phyloP scores from a whole-genome alignment of 2,888 invertebrate species.

The Eristalis pertinax region DNA sequence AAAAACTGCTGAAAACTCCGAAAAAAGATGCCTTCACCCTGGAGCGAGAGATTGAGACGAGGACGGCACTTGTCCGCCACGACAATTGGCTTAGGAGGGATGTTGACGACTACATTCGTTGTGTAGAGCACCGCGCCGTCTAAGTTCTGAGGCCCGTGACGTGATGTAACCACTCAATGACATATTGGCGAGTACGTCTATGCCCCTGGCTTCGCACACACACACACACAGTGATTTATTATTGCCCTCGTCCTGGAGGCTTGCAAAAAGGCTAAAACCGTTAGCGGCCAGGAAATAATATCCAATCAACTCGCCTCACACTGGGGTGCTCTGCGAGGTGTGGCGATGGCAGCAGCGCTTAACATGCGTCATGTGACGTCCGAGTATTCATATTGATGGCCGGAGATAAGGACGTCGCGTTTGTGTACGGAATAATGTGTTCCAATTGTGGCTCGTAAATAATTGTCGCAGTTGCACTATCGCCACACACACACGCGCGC shows the following conservation, averaged over 20 bases:
- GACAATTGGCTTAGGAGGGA: constrained; percentile 62
- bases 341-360: not conserved
- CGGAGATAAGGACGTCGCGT: not conserved
- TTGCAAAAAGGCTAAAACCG: constrained; percentile 32
- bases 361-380: not conserved
- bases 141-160: constrained; percentile 30
- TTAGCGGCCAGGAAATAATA: constrained; percentile 50
- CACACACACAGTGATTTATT: constrained; percentile 49
- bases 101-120: constrained; percentile 40
- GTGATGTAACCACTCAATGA: constrained; percentile 45
- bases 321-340: constrained; percentile 13
- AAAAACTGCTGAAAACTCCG: constrained; percentile 31
- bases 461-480: constrained; percentile 43
- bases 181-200: constrained; percentile 20
- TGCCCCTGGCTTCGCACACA: not conserved
- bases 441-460: constrained; percentile 40
- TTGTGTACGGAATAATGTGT: constrained; percentile 28
- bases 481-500: constrained; percentile 1
- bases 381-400: constrained; percentile 21
- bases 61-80: constrained; percentile 14
- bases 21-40: constrained; percentile 23
- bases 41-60: constrained; percentile 30
- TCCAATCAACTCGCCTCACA: constrained; percentile 42
- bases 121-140: not conserved
- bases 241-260: constrained; percentile 19